phyloP scores from a whole-genome alignment of 2,888 invertebrate species.

The Apamea epomidion region DNA sequence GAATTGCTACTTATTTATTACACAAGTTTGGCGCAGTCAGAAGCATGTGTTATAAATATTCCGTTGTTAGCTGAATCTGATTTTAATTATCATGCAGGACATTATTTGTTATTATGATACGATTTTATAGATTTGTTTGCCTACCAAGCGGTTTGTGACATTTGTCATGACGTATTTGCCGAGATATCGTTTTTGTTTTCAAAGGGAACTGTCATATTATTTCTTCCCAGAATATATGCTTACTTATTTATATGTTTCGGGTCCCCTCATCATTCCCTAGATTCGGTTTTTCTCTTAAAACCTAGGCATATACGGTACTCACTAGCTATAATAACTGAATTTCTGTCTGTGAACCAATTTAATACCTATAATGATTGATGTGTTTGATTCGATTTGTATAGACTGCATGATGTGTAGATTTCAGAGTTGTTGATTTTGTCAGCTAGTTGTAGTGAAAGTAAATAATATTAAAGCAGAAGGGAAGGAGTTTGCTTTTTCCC shows the following conservation, averaged over 20 bases:
- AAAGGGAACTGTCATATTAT: not conserved
- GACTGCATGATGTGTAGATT: not conserved
- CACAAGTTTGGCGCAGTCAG: not conserved
- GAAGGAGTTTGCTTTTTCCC: not conserved
- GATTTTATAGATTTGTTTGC: not conserved
- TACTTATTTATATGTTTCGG: not conserved
- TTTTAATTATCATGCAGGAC: not conserved
- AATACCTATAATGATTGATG: not conserved
- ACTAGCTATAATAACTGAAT: not conserved
- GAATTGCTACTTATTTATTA: constrained; percentile 45
- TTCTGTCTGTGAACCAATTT: not conserved
- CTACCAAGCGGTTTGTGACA: not conserved
- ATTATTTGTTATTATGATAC: not conserved
- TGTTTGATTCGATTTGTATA: not conserved
- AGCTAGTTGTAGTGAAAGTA: not conserved
- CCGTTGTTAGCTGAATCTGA: not conserved
- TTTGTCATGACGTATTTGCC: not conserved
- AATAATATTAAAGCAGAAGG: too few species aligned
- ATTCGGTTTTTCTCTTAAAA: too few species aligned
- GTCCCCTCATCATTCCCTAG: too few species aligned
- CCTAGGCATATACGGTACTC: too few species aligned
- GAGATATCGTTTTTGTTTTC: not conserved
- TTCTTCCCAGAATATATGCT: not conserved
- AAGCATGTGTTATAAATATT: not conserved
- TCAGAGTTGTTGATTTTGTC: not conserved